Percentiles rank a stretch among this genome's conserved stretches.
These are phyloP conservation scores for Nomada ruficornis DNA, from an alignment of 2,888 invertebrate species.

Conservation along the genomic window DNA sequence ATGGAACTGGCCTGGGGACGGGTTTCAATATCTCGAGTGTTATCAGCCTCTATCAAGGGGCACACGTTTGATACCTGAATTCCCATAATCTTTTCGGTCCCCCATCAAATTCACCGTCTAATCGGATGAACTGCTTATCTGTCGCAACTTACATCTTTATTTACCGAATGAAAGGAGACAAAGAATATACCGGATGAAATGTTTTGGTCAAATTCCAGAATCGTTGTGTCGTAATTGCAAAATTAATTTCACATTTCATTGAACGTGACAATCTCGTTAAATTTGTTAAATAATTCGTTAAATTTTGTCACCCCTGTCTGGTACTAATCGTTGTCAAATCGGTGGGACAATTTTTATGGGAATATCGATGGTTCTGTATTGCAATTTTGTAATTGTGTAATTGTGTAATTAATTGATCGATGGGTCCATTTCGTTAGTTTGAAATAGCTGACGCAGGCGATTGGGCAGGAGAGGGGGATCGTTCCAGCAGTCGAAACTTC, in stretches of 20 bases:
- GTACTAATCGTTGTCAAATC: no score
- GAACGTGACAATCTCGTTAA: no score
- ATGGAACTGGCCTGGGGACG: background rate
- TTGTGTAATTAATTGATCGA: conserved; percentile 29
- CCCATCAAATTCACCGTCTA: conserved; percentile 17
- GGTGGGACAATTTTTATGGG: no score
- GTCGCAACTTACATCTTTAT: background rate
- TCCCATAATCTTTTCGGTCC: conserved; percentile 25
- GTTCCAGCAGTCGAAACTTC: background rate
- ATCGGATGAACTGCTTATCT: conserved; percentile 11
- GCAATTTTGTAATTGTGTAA: no score
- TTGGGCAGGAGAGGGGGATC: conserved; percentile 1
- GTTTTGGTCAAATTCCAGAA: no score
- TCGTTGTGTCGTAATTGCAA: no score
- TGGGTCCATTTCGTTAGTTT: background rate
- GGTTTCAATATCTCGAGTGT: conserved; percentile 14
- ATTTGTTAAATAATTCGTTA: no score
- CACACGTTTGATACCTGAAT: conserved; percentile 26
- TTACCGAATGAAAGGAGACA: no score
- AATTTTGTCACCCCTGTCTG: no score
- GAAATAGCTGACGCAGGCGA: background rate
- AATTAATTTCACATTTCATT: no score
- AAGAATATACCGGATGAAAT: no score
- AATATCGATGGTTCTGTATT: no score
- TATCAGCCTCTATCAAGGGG: conserved; percentile 10